A percentile compares a stretch with the other conserved stretches of the same genome.
Evolutionary conservation across 2,888 invertebrate species (phyloP).

Genomic region (Colostygia pectinataria): DNA sequence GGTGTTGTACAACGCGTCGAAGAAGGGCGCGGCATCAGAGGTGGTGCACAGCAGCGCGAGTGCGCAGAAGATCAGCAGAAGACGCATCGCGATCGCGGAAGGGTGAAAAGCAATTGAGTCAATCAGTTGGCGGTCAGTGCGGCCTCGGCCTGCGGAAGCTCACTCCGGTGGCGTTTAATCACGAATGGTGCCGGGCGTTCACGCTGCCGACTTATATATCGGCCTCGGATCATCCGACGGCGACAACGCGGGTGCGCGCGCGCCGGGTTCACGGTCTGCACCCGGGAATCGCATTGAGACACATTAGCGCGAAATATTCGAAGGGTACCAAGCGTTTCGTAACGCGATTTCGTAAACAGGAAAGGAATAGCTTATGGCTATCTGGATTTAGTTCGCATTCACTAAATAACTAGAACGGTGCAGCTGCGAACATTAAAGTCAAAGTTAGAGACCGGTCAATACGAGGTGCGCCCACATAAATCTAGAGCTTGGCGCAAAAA

Average conservation of each 20-base stretch:
- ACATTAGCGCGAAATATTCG: conserved; percentile 54
- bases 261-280: conserved; percentile 76
- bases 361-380: conserved; percentile 41
- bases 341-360: conserved; percentile 55
- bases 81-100: conserved; percentile 74
- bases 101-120: conserved; percentile 65
- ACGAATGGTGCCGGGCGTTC: conserved; percentile 78
- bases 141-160: conserved; percentile 74
- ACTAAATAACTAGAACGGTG: conserved; percentile 42
- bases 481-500: conserved; percentile 22
- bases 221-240: conserved; percentile 79
- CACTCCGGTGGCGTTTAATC: conserved; percentile 68
- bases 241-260: conserved; percentile 63
- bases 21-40: conserved; percentile 67
- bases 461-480: conserved; percentile 31
- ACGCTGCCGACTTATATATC: conserved; percentile 73
- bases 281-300: conserved; percentile 70
- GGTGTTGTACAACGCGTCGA: conserved; percentile 75
- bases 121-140: conserved; percentile 72
- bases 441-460: conserved; percentile 36
- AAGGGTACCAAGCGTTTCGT: conserved; percentile 51
- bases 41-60: conserved; percentile 44
- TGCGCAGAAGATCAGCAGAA: conserved; percentile 44
- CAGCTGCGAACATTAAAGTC: conserved; percentile 37
- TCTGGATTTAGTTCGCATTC: conserved; percentile 41